A percentile compares a stretch with the other conserved stretches of the same genome.
phyloP scores from a whole-genome alignment of 2,113 vertebrate genomes.

The Odocoileus virginianus region DNA sequence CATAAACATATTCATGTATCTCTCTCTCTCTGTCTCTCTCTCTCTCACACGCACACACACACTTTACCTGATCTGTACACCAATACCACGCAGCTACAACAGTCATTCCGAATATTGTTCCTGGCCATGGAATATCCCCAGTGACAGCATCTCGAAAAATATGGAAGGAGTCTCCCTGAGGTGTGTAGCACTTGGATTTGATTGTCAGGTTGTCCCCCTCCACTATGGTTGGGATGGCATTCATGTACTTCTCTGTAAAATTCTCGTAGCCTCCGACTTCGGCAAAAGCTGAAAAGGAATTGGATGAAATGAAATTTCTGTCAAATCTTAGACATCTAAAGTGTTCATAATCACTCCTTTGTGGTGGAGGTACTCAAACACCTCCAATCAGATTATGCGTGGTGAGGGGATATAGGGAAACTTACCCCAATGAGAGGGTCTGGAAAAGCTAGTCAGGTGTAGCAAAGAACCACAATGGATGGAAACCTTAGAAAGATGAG shows the following conservation, averaged over 20 bases:
- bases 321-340: not conserved
- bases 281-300: slow-evolving; percentile 83
- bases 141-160: slow-evolving; percentile 86
- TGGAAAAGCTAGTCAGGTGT: not conserved
- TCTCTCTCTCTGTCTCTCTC: too few species aligned
- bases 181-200: slow-evolving; percentile 82
- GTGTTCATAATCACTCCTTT: not conserved
- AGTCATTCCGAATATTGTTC: slow-evolving; percentile 87
- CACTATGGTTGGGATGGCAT: slow-evolving; percentile 79
- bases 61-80: slow-evolving; percentile 93
- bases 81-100: slow-evolving; percentile 92
- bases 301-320: not conserved
- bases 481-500: not conserved
- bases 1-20: not conserved
- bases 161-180: slow-evolving; percentile 88
- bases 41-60: not conserved
- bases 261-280: slow-evolving; percentile 88
- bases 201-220: slow-evolving; percentile 52
- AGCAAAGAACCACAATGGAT: not conserved
- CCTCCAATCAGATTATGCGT: not conserved
- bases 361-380: not conserved
- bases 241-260: slow-evolving; percentile 88
- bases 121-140: slow-evolving; percentile 94
- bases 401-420: not conserved
- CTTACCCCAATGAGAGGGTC: not conserved